Percentiles rank a stretch among this genome's conserved stretches.
Conservation (phyloP, 2,113 vertebrate genomes). For the Brienomyrus brachyistius region DNA sequence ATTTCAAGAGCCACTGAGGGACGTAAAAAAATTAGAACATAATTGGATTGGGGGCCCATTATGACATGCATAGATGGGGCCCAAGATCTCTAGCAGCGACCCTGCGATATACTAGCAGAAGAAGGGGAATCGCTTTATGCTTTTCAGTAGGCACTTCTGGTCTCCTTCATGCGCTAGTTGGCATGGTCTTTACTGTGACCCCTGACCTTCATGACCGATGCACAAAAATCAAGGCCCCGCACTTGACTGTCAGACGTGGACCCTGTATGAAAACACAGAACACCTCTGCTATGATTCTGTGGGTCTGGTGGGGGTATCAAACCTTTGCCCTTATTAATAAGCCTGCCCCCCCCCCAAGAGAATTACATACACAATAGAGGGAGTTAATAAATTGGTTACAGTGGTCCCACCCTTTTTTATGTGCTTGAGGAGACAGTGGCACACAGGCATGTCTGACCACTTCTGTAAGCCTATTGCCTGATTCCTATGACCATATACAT, state of each 20-base stretch:
- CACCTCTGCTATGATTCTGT: not conserved
- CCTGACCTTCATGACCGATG: not conserved
- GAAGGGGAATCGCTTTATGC: not conserved
- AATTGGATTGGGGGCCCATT: too few relatives aligned
- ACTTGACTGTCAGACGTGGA: conserved; percentile 14
- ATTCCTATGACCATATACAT: not conserved
- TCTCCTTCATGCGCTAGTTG: not conserved
- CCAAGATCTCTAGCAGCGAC: not conserved
- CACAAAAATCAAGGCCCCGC: not conserved
- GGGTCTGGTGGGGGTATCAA: not conserved
- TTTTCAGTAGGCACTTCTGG: not conserved
- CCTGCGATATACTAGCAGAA: not conserved
- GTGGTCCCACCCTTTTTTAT: not conserved
- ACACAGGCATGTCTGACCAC: not conserved
- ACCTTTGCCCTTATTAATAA: conserved; percentile 5
- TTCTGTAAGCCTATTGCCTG: not conserved
- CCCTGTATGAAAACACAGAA: not conserved
- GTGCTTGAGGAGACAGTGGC: not conserved
- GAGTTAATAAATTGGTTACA: conserved; percentile 6
- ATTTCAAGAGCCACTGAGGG: too few relatives aligned
- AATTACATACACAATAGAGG: not conserved
- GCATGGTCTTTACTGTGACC: not conserved
- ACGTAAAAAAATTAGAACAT: too few relatives aligned
- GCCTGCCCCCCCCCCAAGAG: not conserved
- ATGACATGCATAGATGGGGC: not conserved